Conservation (phyloP, 2,113 vertebrate species). For the Stigmatopora nigra region DNA sequence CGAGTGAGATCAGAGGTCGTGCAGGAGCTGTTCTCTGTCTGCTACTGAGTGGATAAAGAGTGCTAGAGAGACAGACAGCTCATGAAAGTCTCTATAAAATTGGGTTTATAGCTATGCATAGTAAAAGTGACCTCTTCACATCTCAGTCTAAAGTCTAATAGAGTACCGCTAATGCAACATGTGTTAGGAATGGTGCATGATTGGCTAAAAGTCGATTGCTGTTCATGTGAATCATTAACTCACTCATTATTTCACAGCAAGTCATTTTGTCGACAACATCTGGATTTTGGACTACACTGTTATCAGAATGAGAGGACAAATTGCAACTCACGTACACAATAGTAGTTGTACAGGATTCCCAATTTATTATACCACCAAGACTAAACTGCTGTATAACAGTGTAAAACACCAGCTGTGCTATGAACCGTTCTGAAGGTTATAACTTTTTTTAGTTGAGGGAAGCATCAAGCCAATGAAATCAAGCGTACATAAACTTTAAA, state of each 20-base stretch:
- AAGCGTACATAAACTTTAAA: neutral
- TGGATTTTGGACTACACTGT: neutral
- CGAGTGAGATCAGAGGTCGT: constrained; percentile 46
- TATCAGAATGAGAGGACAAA: neutral
- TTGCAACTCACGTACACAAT: neutral
- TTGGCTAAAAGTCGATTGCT: constrained; percentile 14
- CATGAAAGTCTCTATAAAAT: constrained; percentile 59
- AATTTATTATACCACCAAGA: neutral
- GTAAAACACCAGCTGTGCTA: neutral
- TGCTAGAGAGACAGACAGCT: constrained; percentile 44
- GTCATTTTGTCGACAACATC: neutral
- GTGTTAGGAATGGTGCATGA: neutral
- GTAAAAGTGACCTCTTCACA: constrained; percentile 40
- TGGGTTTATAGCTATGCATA: constrained; percentile 51
- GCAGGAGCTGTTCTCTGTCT: constrained; percentile 39
- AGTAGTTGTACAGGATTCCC: neutral
- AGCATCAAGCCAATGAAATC: neutral
- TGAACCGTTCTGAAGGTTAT: neutral
- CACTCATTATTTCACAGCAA: neutral
- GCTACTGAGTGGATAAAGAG: constrained; percentile 54
- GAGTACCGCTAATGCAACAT: constrained; percentile 10
- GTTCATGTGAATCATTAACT: constrained; percentile 6
- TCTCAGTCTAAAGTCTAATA: constrained; percentile 30
- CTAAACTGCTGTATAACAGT: neutral
- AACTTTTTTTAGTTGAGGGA: neutral